A percentile compares a stretch with the other conserved stretches of the same genome.
Evolutionary conservation across 2,888 invertebrate genomes (phyloP).

Genomic region (Lithophane semibrunnea): DNA sequence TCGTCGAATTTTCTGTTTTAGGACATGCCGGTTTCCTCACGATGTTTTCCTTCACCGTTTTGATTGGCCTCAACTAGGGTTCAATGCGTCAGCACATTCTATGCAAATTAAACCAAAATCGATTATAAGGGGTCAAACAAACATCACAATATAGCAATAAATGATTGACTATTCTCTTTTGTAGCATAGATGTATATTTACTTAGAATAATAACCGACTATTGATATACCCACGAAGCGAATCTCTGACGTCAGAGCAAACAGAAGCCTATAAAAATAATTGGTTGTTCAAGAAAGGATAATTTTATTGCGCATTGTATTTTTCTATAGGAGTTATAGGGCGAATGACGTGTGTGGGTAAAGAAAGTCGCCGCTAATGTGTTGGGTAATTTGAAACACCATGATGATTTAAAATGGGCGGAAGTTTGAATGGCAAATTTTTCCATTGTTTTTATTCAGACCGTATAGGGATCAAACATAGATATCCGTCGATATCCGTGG

Average conservation of each 20-base stretch:
- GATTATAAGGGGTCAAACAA: neutral
- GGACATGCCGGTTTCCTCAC: too few relatives aligned
- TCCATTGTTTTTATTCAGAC: slow-evolving; percentile 18
- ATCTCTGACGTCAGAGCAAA: slow-evolving; percentile 43
- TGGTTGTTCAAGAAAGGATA: slow-evolving; percentile 45
- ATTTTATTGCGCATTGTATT: slow-evolving; percentile 60
- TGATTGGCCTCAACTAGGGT: neutral
- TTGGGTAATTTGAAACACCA: slow-evolving; percentile 26
- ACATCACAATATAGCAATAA: neutral
- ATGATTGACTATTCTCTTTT: neutral
- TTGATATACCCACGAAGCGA: neutral
- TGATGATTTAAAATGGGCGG: slow-evolving; percentile 22
- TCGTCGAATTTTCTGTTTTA: too few relatives aligned
- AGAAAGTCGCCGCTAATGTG: slow-evolving; percentile 39
- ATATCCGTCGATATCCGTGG: too few relatives aligned
- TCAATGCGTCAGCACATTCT: neutral
- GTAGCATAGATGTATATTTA: neutral
- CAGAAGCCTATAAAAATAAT: slow-evolving; percentile 53
- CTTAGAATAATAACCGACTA: neutral
- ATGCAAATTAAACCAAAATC: neutral
- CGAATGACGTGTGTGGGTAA: slow-evolving; percentile 30
- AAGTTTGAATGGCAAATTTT: slow-evolving; percentile 14
- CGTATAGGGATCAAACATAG: neutral
- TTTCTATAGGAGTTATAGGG: neutral
- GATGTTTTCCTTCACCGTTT: too few relatives aligned